A percentile compares a stretch with the other conserved stretches of the same genome.
These are phyloP conservation scores for Pterostichus niger DNA, from an alignment of 2,888 invertebrate species.

Conservation along the genomic window DNA sequence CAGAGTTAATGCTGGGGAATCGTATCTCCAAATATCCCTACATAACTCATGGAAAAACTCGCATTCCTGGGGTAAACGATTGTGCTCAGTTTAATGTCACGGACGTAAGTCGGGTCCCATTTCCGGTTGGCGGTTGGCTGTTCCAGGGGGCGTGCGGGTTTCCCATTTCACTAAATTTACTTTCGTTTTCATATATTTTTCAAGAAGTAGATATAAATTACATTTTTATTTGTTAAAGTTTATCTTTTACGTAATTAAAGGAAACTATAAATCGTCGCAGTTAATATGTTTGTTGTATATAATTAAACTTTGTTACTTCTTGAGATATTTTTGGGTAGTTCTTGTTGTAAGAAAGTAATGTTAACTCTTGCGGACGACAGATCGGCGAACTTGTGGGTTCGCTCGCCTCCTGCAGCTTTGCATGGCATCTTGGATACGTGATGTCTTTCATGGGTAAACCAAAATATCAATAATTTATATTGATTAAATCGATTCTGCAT, in stretches of 20 bases:
- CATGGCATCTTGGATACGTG: constrained; percentile 47
- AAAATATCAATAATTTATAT: background rate
- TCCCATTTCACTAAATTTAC: constrained; percentile 41
- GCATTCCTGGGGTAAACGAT: constrained; percentile 97
- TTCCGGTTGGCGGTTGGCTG: constrained; percentile 68
- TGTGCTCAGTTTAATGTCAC: constrained; percentile 91
- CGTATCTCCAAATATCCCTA: constrained; percentile 93
- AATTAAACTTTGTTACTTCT: constrained; percentile 32
- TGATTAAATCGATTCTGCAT: background rate
- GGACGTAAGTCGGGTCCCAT: constrained; percentile 85
- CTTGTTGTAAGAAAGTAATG: background rate
- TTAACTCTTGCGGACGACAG: constrained; percentile 65
- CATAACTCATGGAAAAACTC: constrained; percentile 96
- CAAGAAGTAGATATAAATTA: constrained; percentile 19
- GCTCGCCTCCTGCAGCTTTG: constrained; percentile 73
- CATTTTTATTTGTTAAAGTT: background rate
- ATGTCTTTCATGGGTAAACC: constrained; percentile 31
- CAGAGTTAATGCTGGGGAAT: constrained; percentile 91
- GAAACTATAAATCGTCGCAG: background rate
- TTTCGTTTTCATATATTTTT: constrained; percentile 20
- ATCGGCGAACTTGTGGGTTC: constrained; percentile 70
- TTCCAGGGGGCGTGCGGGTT: constrained; percentile 72
- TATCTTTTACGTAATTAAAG: background rate
- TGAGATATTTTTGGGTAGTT: constrained; percentile 16
- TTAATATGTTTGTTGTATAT: constrained; percentile 1